Evolutionary conservation across 2,113 vertebrate species (phyloP).

Genomic region (Rutilus rutilus): DNA sequence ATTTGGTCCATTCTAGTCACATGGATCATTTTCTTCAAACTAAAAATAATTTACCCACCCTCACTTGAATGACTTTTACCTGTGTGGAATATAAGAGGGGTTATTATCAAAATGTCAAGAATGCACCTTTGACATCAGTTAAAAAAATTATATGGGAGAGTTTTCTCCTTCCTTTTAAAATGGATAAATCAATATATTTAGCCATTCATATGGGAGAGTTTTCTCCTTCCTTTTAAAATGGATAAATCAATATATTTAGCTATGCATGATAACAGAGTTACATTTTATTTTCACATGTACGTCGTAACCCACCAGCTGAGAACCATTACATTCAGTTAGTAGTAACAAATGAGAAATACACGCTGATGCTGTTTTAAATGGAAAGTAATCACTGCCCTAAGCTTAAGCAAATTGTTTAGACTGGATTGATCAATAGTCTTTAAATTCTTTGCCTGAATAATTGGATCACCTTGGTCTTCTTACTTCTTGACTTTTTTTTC

Average conservation of each 20-base stretch:
- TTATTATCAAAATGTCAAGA: neutral
- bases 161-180: too few species aligned
- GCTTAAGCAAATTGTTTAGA: neutral
- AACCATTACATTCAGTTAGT: neutral
- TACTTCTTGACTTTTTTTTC: neutral
- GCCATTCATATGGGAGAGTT: neutral
- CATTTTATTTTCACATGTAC: neutral
- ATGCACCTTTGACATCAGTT: too few species aligned
- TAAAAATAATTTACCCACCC: too few species aligned
- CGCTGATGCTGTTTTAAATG: neutral
- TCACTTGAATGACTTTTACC: neutral
- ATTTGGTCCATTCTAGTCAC: neutral
- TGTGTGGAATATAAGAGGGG: neutral
- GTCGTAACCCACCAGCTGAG: neutral
- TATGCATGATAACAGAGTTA: neutral
- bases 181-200: too few species aligned
- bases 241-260: neutral
- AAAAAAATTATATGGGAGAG: too few species aligned
- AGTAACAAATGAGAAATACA: neutral
- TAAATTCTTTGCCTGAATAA: neutral
- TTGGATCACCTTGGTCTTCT: neutral
- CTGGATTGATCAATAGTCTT: constrained; percentile 4
- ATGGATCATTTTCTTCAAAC: too few species aligned
- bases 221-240: too few species aligned
- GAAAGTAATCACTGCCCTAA: neutral